Base-by-base conservation (phyloP, 2,888 invertebrate species). In the Eugnorisma glareosa region DNA sequence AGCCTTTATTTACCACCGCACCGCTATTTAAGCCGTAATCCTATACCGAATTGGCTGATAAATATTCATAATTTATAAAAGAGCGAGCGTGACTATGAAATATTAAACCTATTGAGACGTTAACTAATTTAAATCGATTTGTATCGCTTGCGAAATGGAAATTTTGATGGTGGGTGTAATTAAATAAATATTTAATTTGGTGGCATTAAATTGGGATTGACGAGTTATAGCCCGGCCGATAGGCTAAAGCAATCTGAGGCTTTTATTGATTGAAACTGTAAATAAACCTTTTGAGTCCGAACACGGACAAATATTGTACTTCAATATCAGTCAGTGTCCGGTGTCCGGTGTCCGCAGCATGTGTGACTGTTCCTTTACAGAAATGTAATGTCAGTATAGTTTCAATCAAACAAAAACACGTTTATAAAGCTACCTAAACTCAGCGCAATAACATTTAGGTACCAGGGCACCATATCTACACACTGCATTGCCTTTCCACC, bases 101-200 rank as follows among this genome's bases (percentile, higher is more conserved):
- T 79, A 74, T 81, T 79, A 67, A 86, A 79, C 64, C 81, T 77
- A 81, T 81, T 74, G 76, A 77, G 81, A 81, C 86, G 75, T 87
- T 80, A 81, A 81, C 74, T 72, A 81, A 87, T 85, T 83, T 81
- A 73, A 85, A 85, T 86, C 85, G 78, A 87, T 85, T 85, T 83
- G 70, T 85, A 79, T 78, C 67, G 86, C 72, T 85, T 15, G 70
- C 72, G 37, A 85, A 79, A 81, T 85, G 76, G 83, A 78, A 87
- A 87, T 83, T 81, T 80, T 75, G 75, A 80, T 81, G 67, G 76
- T 76, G 21, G 75, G 18, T 79, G 72, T 86, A 80, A 86, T 81
- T 79, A 80, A 83, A 83, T 83, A 70, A 81, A 77, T 84, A 79
- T 75, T 81, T 83, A 85, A 87, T 86, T 84, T 80, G 54, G 71